A percentile compares a stretch with the other conserved stretches of the same genome.
phyloP scores from a whole-genome alignment of 2,888 invertebrate genomes.

The Leistus spinibarbis region DNA sequence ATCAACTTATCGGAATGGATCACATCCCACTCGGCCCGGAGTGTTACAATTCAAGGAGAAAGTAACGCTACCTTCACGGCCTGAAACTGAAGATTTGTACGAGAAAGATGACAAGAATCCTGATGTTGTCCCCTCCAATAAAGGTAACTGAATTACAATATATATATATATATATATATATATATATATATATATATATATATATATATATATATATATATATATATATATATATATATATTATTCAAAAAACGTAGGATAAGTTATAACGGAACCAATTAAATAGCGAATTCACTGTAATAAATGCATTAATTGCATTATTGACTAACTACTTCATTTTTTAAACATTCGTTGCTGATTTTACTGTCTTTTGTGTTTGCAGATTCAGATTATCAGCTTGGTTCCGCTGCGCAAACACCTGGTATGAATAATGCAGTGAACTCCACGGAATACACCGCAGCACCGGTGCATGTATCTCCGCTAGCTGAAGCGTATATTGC shows the following conservation, averaged over 20 bases:
- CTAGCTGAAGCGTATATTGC: constrained; percentile 56
- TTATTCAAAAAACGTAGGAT: too few species aligned
- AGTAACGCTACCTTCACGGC: constrained; percentile 68
- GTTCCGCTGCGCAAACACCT: constrained; percentile 72
- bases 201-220: too few species aligned
- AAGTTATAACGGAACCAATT: too few species aligned
- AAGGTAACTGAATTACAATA: constrained; percentile 69
- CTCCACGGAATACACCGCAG: constrained; percentile 51
- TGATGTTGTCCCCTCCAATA: constrained; percentile 85
- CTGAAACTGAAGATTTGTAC: constrained; percentile 72
- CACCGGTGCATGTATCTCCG: constrained; percentile 51
- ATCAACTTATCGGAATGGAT: constrained; percentile 60
- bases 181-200: too few species aligned
- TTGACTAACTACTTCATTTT: not conserved
- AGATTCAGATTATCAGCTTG: constrained; percentile 77
- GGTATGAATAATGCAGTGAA: constrained; percentile 58
- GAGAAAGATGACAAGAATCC: constrained; percentile 86
- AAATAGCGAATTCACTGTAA: too few species aligned
- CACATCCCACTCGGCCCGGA: constrained; percentile 59
- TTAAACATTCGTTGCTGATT: not conserved
- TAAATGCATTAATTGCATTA: too few species aligned
- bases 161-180: too few species aligned
- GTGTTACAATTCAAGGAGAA: constrained; percentile 70
- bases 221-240: too few species aligned
- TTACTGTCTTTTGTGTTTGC: constrained; percentile 43